phyloP scores from a whole-genome alignment of 92 coral and sea anemone species.

The Nematostella vectensis region DNA sequence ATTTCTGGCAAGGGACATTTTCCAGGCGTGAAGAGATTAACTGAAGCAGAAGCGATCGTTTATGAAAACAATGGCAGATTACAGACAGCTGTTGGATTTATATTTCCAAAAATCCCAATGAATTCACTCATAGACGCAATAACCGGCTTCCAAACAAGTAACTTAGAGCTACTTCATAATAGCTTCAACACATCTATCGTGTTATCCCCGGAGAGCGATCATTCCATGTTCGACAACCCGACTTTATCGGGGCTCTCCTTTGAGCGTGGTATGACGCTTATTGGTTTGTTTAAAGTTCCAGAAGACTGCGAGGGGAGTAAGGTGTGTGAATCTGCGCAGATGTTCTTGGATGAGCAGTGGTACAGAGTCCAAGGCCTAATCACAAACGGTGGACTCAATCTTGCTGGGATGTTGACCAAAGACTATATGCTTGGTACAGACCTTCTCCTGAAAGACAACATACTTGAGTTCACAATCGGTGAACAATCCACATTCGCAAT shows the following conservation, averaged over 20 bases:
- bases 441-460: conserved; percentile 70
- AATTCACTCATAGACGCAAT: conserved; percentile 76
- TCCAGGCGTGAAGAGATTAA: conserved; percentile 72
- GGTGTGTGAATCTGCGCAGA: conserved; percentile 63
- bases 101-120: conserved; percentile 77
- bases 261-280: conserved; percentile 69
- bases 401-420: conserved; percentile 66
- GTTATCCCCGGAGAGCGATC: conserved; percentile 61
- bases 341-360: conserved; percentile 85
- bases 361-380: conserved; percentile 88
- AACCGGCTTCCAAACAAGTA: conserved; percentile 74
- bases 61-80: conserved; percentile 67
- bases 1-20: conserved; percentile 74
- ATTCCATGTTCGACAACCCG: conserved; percentile 80
- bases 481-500: conserved; percentile 49
- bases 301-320: conserved; percentile 67
- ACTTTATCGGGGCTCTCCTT: conserved; percentile 72
- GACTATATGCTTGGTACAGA: conserved; percentile 73
- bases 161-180: conserved; percentile 46
- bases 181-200: conserved; percentile 83
- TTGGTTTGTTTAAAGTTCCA: conserved; percentile 79
- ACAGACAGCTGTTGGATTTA: conserved; percentile 73
- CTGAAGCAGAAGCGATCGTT: conserved; percentile 89
- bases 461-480: conserved; percentile 50
- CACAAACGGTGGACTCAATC: conserved; percentile 51